Base-by-base conservation (phyloP, 1,140 invertebrate genomes). In the Solenopsis invicta region DNA sequence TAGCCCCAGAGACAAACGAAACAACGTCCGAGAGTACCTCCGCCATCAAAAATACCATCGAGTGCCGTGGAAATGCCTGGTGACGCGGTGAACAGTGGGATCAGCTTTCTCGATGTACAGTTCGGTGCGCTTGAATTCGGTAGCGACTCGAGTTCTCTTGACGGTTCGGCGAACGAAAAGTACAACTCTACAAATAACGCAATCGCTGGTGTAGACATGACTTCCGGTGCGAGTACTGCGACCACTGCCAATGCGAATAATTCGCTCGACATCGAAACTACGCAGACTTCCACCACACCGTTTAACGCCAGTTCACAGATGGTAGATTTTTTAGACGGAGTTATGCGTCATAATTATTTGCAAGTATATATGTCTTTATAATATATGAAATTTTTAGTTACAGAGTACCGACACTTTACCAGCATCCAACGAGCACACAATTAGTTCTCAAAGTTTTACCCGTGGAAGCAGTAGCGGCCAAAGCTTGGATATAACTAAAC, bases 21-120 rank as follows among this genome's bases (percentile, higher is more conserved):
- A 84, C 96, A 98, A 92, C 97, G 98, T 90, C 97, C 98, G n/a
- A 97, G 98, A 91, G 96, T 98, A 71, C 98, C 98, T 75, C 98
- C 98, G 62, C 98, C 98, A 18, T 99, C 98, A 24, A 99, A 99
- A 97, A 99, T 99, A 91, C 99, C 98, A 52, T 97, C 98, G 21
- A 98, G 97, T 85, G 99, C 98, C 66, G 99, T 99, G 45, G 98
- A 99, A 95, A 99, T 99, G 99, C 99, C 97, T 0, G 98, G 98
- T 72, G 98, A 99, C 94, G 96, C 97, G 81, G 97, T 97, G 41
- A 96, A 96, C 81, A 97, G 96, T 88, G 96, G 96, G 87, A 97
- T 98, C 87, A 96, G 97, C 87, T 97, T 97, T 90, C 96, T 99
- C 69, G 98, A 99, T 96, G 98, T 99, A 69, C 98, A 99, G 95